Conservation (phyloP, 2,888 invertebrate genomes). For the Diarsia brunnea region DNA sequence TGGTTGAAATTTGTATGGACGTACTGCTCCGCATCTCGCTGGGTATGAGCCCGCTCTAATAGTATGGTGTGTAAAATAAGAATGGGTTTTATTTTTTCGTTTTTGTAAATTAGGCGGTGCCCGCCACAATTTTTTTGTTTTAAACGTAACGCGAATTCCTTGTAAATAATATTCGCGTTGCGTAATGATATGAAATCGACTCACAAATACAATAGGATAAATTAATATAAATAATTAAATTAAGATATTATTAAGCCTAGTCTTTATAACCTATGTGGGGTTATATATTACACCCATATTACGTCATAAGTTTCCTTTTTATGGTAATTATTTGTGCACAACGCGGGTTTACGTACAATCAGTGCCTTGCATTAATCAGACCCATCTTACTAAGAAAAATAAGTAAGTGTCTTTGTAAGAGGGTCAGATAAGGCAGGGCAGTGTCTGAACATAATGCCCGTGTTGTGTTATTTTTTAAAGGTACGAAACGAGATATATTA, state of each 20-base stretch:
- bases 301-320: background rate
- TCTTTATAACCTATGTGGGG: background rate
- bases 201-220: too few species aligned
- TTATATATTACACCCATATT: background rate
- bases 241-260: background rate
- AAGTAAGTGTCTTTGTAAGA: too few species aligned
- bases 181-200: background rate
- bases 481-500: background rate
- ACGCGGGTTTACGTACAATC: background rate
- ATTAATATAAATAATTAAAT: background rate
- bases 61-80: background rate
- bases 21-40: background rate
- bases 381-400: too few species aligned
- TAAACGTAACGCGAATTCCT: background rate
- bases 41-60: too few species aligned
- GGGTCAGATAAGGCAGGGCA: too few species aligned
- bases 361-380: too few species aligned
- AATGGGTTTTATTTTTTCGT: background rate
- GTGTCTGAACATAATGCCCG: background rate
- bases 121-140: background rate
- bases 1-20: background rate
- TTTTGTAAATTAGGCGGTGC: background rate
- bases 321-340: background rate
- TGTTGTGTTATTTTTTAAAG: background rate
- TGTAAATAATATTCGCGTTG: conserved; percentile 27